A percentile compares a stretch with the other conserved stretches of the same genome.
These are phyloP conservation scores for Drosophila nr. medialis DNA, from an alignment of 2,888 invertebrate species.

Conservation along the genomic window DNA sequence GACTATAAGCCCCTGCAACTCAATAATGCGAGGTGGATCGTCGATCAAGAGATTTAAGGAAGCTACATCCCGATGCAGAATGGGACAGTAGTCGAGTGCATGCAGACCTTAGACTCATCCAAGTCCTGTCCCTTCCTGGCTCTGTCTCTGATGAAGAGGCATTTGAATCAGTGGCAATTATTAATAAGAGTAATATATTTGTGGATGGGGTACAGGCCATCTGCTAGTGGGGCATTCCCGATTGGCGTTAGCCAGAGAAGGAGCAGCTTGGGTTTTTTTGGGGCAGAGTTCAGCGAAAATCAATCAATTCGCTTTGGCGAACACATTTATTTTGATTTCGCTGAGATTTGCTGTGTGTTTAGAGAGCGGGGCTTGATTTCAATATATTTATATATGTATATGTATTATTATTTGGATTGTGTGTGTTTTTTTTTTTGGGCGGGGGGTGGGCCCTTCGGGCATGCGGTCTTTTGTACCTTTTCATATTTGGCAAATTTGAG, in stretches of 20 bases:
- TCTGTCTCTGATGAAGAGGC: no score
- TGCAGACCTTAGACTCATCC: neutral
- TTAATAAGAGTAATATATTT: no score
- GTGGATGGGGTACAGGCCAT: neutral
- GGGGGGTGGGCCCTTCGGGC: constrained; percentile 43
- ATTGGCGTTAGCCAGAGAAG: neutral
- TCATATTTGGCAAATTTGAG: constrained; percentile 80
- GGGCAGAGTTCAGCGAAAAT: constrained; percentile 71
- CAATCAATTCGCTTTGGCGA: constrained; percentile 83
- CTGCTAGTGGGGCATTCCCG: neutral
- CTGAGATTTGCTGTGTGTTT: constrained; percentile 60
- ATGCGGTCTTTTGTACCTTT: constrained; percentile 68
- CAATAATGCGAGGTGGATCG: neutral
- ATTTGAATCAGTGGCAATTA: no score
- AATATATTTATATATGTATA: constrained; percentile 55
- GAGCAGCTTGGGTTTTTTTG: neutral
- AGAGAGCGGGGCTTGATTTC: constrained; percentile 53
- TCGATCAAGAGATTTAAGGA: neutral
- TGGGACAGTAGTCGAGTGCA: neutral
- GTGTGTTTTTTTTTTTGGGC: neutral
- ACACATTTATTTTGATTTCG: constrained; percentile 83
- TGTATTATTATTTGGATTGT: constrained; percentile 62
- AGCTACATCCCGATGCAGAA: neutral
- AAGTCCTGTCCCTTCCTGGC: neutral
- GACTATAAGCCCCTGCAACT: neutral